Evolutionary conservation across 2,888 invertebrate genomes (phyloP), one percentile per base, ranked within the genome.

Genomic region (Mamestra brassicae): DNA sequence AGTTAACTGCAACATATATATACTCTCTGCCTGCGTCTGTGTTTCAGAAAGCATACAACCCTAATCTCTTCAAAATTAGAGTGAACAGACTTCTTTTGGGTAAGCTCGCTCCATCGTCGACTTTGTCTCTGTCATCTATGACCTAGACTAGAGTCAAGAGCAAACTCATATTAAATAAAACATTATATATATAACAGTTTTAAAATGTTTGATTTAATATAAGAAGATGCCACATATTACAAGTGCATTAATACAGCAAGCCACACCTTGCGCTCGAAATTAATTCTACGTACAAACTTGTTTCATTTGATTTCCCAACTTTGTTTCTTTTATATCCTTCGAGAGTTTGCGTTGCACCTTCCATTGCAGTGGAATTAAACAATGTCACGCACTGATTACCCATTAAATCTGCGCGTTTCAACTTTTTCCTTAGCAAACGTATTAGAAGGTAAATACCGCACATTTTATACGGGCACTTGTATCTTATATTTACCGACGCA

Each of bases 401-500:
- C 64, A 65, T 78, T 26, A 71, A 80, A 82, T 68, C 78, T 78
- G 52, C 47, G 65, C 61, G 66, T 72, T 72, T 65, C 73, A 80
- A 76, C 26, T 83, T 52, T 69, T 78, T 78, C 50, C 45, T 70
- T 71, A 42, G 60, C 50, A 50, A 68, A 71, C 67, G 54, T 68
- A 66, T 72, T 69, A 64, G 58, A 69, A 73, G 57, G 84, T 80
- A 80, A 71, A 80, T 76, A 60, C 70, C 60, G 47, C 68, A 73
- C 74, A 74, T 71, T 80, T 74, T 74, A 70, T 66, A 70, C 71
- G 71, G 63, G 61, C 62, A 74, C 66, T 79, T 78, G 74, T 84
- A 73, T 78, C 78, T 68, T 74, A 86, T 74, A 82, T 78, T 84
- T 78, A 84, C 78, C 78, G 83, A 80, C 82, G 82, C 65, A 78